Evolutionary conservation across 2,888 invertebrate species (phyloP).

Genomic region (Lasiommata megera): DNA sequence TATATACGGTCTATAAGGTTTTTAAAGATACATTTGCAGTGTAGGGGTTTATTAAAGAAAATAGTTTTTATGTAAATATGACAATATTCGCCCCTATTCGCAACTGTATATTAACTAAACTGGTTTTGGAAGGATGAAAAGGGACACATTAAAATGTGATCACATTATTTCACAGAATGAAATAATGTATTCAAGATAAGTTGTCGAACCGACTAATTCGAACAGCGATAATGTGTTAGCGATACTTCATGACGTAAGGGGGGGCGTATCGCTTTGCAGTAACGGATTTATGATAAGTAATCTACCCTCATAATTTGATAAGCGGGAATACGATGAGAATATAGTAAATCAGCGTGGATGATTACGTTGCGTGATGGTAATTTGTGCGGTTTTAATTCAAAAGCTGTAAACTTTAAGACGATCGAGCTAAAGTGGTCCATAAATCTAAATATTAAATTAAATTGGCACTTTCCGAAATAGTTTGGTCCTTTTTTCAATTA

Average conservation of each 20-base stretch:
- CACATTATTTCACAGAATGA: conserved; percentile 40
- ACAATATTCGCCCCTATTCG: too few relatives aligned
- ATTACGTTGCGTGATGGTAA: not conserved
- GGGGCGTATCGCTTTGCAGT: not conserved
- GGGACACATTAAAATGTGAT: conserved; percentile 71
- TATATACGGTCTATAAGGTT: too few relatives aligned
- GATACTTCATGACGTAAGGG: not conserved
- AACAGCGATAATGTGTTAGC: not conserved
- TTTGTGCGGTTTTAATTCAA: not conserved
- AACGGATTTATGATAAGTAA: conserved; percentile 20
- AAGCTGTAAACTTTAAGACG: too few relatives aligned
- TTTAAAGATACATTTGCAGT: too few relatives aligned
- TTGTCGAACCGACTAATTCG: conserved; percentile 10
- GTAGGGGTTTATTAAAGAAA: too few relatives aligned
- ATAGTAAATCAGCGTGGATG: not conserved
- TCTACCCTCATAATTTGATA: conserved; percentile 10
- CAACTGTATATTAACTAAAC: not conserved
- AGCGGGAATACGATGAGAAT: not conserved
- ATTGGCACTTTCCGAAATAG: too few relatives aligned
- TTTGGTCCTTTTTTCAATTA: too few relatives aligned
- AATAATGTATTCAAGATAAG: conserved; percentile 17
- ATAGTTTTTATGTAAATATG: too few relatives aligned
- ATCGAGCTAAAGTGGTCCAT: too few relatives aligned
- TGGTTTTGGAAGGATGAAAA: not conserved
- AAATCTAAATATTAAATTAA: too few relatives aligned